Base-by-base conservation (phyloP, 2,797 vertebrate species). In the Coregonus suidteri region DNA sequence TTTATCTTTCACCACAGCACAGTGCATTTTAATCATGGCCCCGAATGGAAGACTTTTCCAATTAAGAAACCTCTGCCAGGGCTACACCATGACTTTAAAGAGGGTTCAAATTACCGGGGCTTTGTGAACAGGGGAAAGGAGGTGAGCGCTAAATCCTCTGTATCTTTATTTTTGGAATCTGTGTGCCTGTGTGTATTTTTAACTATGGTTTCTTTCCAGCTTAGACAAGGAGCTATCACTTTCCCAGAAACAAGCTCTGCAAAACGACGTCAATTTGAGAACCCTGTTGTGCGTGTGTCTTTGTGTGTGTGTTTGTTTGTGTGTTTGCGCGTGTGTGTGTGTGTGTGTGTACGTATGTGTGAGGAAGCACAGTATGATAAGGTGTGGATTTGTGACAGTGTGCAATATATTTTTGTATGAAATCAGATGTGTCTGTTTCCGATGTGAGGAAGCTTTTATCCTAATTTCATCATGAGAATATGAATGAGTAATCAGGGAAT, bases 11-110 rank as follows among this genome's bases (percentile, higher is more conserved):
- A 89, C 86, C 84, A 86, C 92, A 93, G 90, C 88, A 80, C 87
- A 87, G 85, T 86, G 86, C 88, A 85, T 93, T 94, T 94, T 93
- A 94, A 94, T 93, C 92, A 90, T 91, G 90, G 87, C 88, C 88
- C 83, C 81, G 76, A 93, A 92, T 88, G 82, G 88, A 84, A 90
- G 90, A 90, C 90, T 90, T 93, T 94, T 94, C 91, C 91, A 93
- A 94, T 94, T 94, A 94, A 91, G 75, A 85, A 81, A 82, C 83
- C 89, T 67, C 82, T 76, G 85, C 87, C 83, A 15, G 7, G 79
- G 14, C n/a, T 35, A 35, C 34, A 30, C 25, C 37, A 6, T 20
- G 52, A 56, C 72, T 69, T 62, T 68, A 74, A 74, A 78, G 85
- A 83, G 71, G 18, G 52, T 35, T 53, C 31, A 30, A 68, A 68